Base-by-base conservation (phyloP, 35 echinoderm and acorn worm genomes). In the Amphiura filiformis region DNA sequence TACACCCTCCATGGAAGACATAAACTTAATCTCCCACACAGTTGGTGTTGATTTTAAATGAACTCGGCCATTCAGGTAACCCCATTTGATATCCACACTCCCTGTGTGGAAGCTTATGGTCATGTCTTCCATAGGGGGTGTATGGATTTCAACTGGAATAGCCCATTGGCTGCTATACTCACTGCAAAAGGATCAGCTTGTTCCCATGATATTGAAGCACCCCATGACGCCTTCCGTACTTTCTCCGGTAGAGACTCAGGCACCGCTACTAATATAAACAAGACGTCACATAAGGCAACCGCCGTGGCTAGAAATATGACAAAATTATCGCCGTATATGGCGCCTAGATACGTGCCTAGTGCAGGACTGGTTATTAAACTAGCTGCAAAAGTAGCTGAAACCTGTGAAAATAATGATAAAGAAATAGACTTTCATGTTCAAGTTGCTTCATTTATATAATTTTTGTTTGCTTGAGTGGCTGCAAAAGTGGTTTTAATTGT, bases 311-410 rank as follows among this genome's bases (percentile, higher is more conserved):
- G 76, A 83, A 98, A 94, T 82, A 98, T 79, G 94, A 99, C 96
- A 90, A 98, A 89, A 80, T 90, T 92, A 76, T 98, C 96, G 34
- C 92, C 93, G 78, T 98, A 98, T 36, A 94, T 86, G 13, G 56
- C 65, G 32, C 86, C 92, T 39, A 98, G 87, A 47, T 98, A 98
- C 3, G 96, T 37, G 20, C 96, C 96, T 65, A 98, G 78, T 33
- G 92, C 96, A 9, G 96, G 96, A 81, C 96, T 98, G 83, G 90
- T 98, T 0, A 98, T 94, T 12, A 98, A 81, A 78, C 96, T 98
- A 40, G 96, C 96, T 77, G 96, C 96, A 98, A 98, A 98, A 14
- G 96, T 98, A 4, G 96, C 96, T 36, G 96, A 98, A 2, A 98
- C 96, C 96, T 98, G 92, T 0, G 17, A 17, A 47, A 47, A 47